phyloP scores from a whole-genome alignment of 2,113 vertebrate species.

The Nymphicus hollandicus region DNA sequence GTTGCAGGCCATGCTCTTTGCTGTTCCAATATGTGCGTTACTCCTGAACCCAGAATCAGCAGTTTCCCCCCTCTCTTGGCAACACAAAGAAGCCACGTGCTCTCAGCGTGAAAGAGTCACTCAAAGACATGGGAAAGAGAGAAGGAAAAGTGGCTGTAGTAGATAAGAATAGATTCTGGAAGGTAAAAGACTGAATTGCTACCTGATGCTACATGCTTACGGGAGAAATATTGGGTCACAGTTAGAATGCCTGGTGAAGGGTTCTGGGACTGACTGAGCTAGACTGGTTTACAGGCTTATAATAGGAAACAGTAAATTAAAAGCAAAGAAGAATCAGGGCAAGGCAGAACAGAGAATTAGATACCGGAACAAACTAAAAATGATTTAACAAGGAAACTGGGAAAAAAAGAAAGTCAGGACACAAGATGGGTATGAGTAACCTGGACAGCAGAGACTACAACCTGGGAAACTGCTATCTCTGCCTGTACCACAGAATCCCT shows the following conservation, averaged over 20 bases:
- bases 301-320: background rate
- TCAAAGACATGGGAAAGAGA: background rate
- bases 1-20: background rate
- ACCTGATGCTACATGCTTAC: background rate
- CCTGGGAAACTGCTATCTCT: background rate
- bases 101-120: background rate
- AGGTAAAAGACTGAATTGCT: background rate
- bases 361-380: background rate
- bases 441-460: background rate
- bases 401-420: background rate
- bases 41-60: background rate
- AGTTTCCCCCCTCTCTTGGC: background rate
- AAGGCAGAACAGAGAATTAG: background rate
- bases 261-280: background rate
- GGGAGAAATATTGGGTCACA: background rate
- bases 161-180: background rate
- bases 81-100: background rate
- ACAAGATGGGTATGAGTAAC: background rate
- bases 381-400: background rate
- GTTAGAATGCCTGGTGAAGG: background rate
- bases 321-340: background rate
- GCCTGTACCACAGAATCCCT: background rate
- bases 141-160: background rate
- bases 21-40: background rate
- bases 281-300: background rate